These are phyloP conservation scores for Leptatherina wallacei DNA, from an alignment of 2,797 vertebrate genomes.

Conservation along the genomic window DNA sequence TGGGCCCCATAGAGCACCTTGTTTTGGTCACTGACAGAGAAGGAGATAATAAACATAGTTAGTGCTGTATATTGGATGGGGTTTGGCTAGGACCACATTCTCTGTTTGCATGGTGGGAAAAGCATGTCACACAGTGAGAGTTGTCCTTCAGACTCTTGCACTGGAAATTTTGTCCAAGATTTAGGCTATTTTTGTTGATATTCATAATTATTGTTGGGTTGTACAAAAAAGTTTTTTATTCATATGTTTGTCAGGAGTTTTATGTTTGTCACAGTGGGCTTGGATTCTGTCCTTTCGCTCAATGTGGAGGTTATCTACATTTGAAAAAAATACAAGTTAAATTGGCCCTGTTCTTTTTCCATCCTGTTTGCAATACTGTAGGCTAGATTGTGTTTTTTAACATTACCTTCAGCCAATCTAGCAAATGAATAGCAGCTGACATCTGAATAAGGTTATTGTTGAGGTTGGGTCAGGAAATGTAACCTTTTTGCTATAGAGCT, in stretches of 20 bases:
- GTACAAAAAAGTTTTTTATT: background rate
- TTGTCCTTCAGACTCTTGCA: background rate
- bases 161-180: background rate
- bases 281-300: background rate
- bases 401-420: conserved; percentile 22
- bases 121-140: conserved; percentile 13
- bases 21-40: conserved; percentile 64
- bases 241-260: background rate
- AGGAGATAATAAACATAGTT: conserved; percentile 67
- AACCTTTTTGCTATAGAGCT: conserved; percentile 4
- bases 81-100: conserved; percentile 4
- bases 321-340: background rate
- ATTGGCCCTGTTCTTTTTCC: background rate
- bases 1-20: conserved; percentile 60
- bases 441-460: conserved; percentile 16
- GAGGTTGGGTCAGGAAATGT: background rate
- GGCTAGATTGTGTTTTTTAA: background rate
- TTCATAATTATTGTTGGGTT: background rate
- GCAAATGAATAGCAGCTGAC: conserved; percentile 16
- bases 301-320: background rate
- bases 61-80: conserved; percentile 36
- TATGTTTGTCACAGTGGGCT: background rate
- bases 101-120: conserved; percentile 13
- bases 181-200: background rate
- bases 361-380: background rate